Evolutionary conservation across 1,140 invertebrate species (phyloP), one percentile per base, ranked within the genome.

Genomic region (Phymorhynchus buccinoides): DNA sequence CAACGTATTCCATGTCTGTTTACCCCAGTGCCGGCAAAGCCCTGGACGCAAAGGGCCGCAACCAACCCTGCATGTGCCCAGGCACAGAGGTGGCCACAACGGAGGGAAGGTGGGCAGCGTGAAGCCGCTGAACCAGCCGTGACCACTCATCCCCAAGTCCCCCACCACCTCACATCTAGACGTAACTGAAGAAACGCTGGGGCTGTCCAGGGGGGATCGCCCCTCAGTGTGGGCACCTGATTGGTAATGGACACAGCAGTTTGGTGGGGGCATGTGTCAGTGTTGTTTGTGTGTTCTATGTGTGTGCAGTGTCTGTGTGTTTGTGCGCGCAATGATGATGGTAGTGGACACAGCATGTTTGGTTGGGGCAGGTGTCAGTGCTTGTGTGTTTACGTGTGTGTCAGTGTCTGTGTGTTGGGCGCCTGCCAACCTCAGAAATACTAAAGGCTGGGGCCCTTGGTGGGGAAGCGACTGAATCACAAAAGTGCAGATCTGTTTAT

Each of bases 291-390:
- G 32, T 9, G 22, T 22, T 73, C 3, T 35, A 73, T 35, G n/a
- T 73, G 3, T 41, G 27, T 75, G 3, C 3, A 41, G 35, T 75
- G 73, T 75, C 1, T 35, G 30, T 71, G 68, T 32, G 7, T 71
- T n/a, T n/a, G n/a, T 16, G 92, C 27, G n/a, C n/a, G n/a, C n/a
- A n/a, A 91, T 91, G 2, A 91, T 92, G 88, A 92, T 68, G 92
- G 92, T 91, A 86, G 84, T 83, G 18, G 30, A n/a, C n/a, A 79
- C n/a, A 79, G n/a, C 18, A 18, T 48, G 44, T 48, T n/a, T 6
- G 6, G 44, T 9, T 18, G 6, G 18, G 6, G 44, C 6, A 18
- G 9, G 32, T 68, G 35, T 62, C 18, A 32, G n/a, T 75, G 37
- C 18, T 12, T 41, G 14, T 2, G 37, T 41, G 35, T 75, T 35